A percentile compares a stretch with the other conserved stretches of the same genome.
phyloP scores from a whole-genome alignment of 2,797 vertebrate genomes.

The Leptatherina wallacei region DNA sequence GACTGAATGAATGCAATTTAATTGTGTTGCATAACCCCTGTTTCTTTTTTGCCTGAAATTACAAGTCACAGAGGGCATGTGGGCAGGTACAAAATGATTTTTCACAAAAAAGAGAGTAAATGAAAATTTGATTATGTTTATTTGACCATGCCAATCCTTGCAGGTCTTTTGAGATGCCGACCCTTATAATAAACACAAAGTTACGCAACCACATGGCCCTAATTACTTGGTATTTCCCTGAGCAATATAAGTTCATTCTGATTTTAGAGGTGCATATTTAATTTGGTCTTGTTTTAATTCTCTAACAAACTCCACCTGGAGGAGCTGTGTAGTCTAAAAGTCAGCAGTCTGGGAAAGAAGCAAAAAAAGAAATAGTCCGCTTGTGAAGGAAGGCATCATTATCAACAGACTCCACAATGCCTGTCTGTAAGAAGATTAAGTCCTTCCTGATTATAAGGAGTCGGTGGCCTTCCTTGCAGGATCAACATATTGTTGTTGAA shows the following conservation, averaged over 20 bases:
- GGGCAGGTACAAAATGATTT: slow-evolving; percentile 24
- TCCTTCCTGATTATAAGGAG: slow-evolving; percentile 6
- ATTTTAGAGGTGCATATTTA: not conserved
- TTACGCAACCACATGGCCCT: not conserved
- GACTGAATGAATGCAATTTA: not conserved
- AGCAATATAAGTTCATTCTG: not conserved
- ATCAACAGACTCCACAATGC: slow-evolving; percentile 41
- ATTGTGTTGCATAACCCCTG: slow-evolving; percentile 2
- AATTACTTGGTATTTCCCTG: not conserved
- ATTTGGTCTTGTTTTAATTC: not conserved
- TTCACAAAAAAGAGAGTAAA: slow-evolving; percentile 12
- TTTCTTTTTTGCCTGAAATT: not conserved
- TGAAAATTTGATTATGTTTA: slow-evolving; percentile 24
- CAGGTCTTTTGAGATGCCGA: slow-evolving; percentile 38
- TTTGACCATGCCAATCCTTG: slow-evolving; percentile 46
- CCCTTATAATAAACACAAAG: slow-evolving; percentile 14
- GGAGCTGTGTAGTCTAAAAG: not conserved
- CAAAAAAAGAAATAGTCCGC: slow-evolving; percentile 21
- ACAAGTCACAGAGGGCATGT: slow-evolving; percentile 5
- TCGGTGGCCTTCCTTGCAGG: slow-evolving; percentile 43
- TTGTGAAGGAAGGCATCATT: slow-evolving; percentile 8
- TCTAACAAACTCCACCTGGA: slow-evolving; percentile 10
- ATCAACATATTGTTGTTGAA: slow-evolving; percentile 44
- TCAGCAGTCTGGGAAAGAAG: slow-evolving; percentile 4
- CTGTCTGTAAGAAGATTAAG: slow-evolving; percentile 47